Evolutionary conservation across 2,888 invertebrate genomes (phyloP).

Genomic region (Drosophila kanekoi): DNA sequence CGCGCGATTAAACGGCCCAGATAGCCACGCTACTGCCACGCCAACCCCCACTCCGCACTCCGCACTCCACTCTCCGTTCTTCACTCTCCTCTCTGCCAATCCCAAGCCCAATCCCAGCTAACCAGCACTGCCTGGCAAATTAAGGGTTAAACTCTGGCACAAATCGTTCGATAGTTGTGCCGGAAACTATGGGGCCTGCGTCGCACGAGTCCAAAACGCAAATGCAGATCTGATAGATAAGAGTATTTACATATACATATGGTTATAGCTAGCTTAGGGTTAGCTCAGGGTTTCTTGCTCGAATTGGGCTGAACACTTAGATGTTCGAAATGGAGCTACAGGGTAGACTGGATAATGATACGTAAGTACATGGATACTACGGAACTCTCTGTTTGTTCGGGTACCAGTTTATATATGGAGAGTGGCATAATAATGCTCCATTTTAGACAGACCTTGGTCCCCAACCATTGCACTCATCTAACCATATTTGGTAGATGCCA

Average conservation of each 20-base stretch:
- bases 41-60: neutral
- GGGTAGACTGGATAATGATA: too few species aligned
- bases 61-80: neutral
- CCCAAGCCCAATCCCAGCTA: slow-evolving; percentile 2
- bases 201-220: neutral
- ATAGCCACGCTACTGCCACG: slow-evolving; percentile 55
- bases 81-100: neutral
- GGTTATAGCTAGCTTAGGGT: neutral
- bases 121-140: slow-evolving; percentile 26
- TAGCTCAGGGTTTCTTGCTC: neutral
- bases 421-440: too few species aligned
- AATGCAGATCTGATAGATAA: slow-evolving; percentile 33
- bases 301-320: too few species aligned
- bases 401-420: too few species aligned
- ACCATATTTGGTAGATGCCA: too few species aligned
- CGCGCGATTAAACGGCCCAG: slow-evolving; percentile 69
- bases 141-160: slow-evolving; percentile 48
- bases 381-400: too few species aligned
- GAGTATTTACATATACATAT: slow-evolving; percentile 33
- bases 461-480: too few species aligned
- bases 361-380: too few species aligned
- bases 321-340: too few species aligned
- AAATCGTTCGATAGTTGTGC: slow-evolving; percentile 3
- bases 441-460: too few species aligned
- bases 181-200: slow-evolving; percentile 5